Evolutionary conservation across 2,888 invertebrate species (phyloP).

Genomic region (Nemurella pictetii): DNA sequence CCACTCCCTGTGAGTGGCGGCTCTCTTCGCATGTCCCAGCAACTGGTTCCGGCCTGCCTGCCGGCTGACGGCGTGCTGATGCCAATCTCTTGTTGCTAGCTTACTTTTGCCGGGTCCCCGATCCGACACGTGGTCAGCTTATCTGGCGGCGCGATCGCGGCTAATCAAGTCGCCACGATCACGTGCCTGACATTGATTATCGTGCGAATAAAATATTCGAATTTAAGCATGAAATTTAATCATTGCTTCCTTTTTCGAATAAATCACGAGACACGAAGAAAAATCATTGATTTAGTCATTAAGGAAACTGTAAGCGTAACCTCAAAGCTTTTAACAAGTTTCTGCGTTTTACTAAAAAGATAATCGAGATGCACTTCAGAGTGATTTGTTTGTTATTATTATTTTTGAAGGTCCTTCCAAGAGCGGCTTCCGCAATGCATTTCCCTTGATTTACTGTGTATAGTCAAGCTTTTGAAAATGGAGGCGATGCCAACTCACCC

Average conservation of each 20-base stretch:
- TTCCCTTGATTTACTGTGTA: neutral
- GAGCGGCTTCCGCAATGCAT: neutral
- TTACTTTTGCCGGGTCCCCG: neutral
- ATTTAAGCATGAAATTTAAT: slow-evolving; percentile 11
- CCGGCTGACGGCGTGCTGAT: neutral
- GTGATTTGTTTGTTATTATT: neutral
- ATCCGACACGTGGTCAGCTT: neutral
- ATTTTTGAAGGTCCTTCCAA: neutral
- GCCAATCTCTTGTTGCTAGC: neutral
- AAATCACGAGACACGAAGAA: neutral
- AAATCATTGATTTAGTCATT: neutral
- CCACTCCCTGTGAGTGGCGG: neutral
- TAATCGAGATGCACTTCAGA: neutral
- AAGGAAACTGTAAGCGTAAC: neutral
- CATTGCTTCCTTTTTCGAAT: slow-evolving; percentile 1
- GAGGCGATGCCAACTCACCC: neutral
- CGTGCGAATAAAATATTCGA: neutral
- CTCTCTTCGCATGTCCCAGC: neutral
- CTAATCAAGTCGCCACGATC: neutral
- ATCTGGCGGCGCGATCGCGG: neutral
- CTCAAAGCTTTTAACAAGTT: neutral
- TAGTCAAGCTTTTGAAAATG: neutral
- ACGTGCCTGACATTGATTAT: neutral
- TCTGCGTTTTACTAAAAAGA: neutral
- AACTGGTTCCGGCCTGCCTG: neutral